Base-by-base conservation (phyloP, 2,888 invertebrate genomes). In the Pyrochroa serraticornis region DNA sequence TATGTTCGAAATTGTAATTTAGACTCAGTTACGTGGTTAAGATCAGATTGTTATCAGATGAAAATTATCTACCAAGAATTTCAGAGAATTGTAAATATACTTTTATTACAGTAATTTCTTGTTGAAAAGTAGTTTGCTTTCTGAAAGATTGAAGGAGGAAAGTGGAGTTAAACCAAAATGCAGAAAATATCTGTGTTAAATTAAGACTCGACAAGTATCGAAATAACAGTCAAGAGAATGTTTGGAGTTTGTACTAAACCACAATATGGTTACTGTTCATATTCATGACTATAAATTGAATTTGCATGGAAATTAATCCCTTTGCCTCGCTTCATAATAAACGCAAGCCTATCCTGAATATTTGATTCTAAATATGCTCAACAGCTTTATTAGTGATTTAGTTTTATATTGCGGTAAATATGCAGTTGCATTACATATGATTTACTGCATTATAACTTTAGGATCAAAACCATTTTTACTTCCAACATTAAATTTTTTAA, bases 241-340 rank as follows among this genome's bases (percentile, higher is more conserved):
- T 46, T 46, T 9, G 35, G 36, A 46, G 52, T 45, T 52, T 31
- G 13, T 13, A 34, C 34, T 31, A 14, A 51, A 51, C 51, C 42
- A 37, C 45, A 52, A 44, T 44, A 43, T 41, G 42, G 50, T 36
- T 50, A 50, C 42, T 14, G 50, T 36, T 50, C 43, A 50, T 50
- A 44, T 52, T 38, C 52, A 52, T 44, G 44, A 14, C 52, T 38
- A 44, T 52, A 52, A 22, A 44, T 45, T 52, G 52, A 52, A 45
- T 52, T 52, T 52, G 52, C 45, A 52, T 45, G 44, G 37, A 45
- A 45, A 52, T 52, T 52, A 52, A 52, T 52, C 45, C 52, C 37
- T 50, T 42, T 43, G 43, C 50, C 42, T 42, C 43, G 43, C 50
- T 50, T 42, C 36, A 36, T 43, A 22, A 43, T 39, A 49, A 49